Evolutionary conservation across 2,888 invertebrate species (phyloP).

Genomic region (Teleogryllus oceanicus): DNA sequence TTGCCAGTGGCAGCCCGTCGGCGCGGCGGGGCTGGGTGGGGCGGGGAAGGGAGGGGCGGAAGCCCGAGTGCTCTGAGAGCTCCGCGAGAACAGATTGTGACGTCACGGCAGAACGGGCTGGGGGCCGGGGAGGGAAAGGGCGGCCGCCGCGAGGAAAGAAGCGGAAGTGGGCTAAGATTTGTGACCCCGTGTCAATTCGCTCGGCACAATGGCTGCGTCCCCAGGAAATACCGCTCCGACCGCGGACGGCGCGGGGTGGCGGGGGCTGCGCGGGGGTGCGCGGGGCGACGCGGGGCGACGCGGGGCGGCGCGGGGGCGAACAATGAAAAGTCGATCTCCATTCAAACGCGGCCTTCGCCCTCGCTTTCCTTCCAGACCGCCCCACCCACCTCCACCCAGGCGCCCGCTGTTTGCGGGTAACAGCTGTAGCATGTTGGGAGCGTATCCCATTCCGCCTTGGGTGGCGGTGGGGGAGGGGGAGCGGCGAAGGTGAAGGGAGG

Average conservation of each 20-base stretch:
- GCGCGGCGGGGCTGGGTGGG: background rate
- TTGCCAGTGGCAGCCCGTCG: slow-evolving; percentile 5
- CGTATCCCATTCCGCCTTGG: no score
- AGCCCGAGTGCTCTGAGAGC: slow-evolving; percentile 9
- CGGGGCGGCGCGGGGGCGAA: no score
- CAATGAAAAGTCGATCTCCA: no score
- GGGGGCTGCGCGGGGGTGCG: slow-evolving; percentile 52
- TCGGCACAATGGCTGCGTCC: slow-evolving; percentile 6
- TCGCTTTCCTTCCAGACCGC: no score
- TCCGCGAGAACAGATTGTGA: slow-evolving; percentile 4
- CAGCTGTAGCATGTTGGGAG: no score
- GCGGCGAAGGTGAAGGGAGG: no score
- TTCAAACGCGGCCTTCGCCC: no score
- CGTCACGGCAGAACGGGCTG: background rate
- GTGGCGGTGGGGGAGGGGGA: no score
- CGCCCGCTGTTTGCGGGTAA: no score
- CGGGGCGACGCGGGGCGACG: no score
- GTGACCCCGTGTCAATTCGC: slow-evolving; percentile 18
- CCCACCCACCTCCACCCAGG: no score
- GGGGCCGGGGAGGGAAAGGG: no score
- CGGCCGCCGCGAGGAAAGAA: background rate
- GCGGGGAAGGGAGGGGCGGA: background rate
- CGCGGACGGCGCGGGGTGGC: slow-evolving; percentile 70
- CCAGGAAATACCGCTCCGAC: slow-evolving; percentile 56
- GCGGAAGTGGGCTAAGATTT: slow-evolving; percentile 7